Conservation (phyloP, 2,888 invertebrate species). For the Habroteleia sp. region DNA sequence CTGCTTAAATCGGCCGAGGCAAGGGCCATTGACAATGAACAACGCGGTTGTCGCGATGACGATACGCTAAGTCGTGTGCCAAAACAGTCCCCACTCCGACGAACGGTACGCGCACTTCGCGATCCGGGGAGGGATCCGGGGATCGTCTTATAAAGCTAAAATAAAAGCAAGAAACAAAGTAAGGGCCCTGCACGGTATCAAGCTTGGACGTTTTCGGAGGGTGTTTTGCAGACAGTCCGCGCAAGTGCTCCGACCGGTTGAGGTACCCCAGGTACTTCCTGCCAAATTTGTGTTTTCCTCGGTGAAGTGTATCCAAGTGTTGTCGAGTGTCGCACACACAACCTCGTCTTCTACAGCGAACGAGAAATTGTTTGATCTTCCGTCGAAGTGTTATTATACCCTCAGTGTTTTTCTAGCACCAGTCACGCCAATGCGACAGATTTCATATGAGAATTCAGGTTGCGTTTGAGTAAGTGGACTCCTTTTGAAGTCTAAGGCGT, state of each 20-base stretch:
- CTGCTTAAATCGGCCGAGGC: conserved; percentile 48
- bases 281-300: conserved; percentile 1
- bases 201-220: conserved; percentile 65
- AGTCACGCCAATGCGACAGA: too few species aligned
- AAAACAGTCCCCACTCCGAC: conserved; percentile 54
- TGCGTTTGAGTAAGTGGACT: too few species aligned
- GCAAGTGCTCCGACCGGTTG: conserved; percentile 69
- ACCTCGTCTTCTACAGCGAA: too few species aligned
- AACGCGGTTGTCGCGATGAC: conserved; percentile 34
- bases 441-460: too few species aligned
- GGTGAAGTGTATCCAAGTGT: conserved; percentile 9
- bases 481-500: too few species aligned
- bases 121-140: conserved; percentile 61
- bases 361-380: too few species aligned
- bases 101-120: conserved; percentile 6
- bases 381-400: not conserved
- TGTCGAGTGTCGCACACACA: conserved; percentile 43
- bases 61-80: conserved; percentile 53
- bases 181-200: conserved; percentile 68
- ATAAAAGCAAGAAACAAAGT: conserved; percentile 76
- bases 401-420: too few species aligned
- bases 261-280: conserved; percentile 69
- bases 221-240: conserved; percentile 70
- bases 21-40: conserved; percentile 64
- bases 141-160: conserved; percentile 75